Base-by-base conservation (phyloP, 2,113 vertebrate genomes). In the Anoplopoma fimbria region DNA sequence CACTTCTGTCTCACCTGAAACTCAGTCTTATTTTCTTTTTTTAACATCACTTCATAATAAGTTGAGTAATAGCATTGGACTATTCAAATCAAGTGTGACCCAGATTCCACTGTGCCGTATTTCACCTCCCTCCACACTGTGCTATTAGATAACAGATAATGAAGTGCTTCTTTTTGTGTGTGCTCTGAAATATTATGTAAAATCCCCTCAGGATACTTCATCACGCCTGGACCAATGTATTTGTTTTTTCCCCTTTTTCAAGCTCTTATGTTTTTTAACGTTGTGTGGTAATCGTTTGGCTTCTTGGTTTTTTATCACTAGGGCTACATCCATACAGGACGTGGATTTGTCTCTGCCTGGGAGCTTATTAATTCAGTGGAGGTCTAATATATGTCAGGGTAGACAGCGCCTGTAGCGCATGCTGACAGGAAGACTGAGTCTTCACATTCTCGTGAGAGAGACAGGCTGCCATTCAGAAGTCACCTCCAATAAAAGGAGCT, bases 401-500 rank as follows among this genome's bases (percentile, higher is more conserved):
- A 78, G 80, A 72, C 55, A 77, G 78, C 38, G 60, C 77, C 82
- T 86, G 49, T 38, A 83, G 81, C 42, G 40, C 58, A 38, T 67
- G 60, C 53, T 77, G 70, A 87, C 69, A 81, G 60, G 42, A 60
- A 75, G 65, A 76, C 53, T 23, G 38, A 68, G 27, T 76, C 77
- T 77, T 85, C 57, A 67, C 27, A 65, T 84, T 88, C 86, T 79
- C 85, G 85, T 85, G 83, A 78, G 75, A 85, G 72, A 81, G 81
- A 90, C 38, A 47, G 40, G 67, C 75, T 82, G 86, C 82, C 85
- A 87, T 84, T 92, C 83, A 87, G 77, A 78, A 78, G 67, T 93
- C 86, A 92, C 81, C 86, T 90, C 84, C 83, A 84, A 90, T 86
- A 86, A 93, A 87, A 87, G 64, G 60, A 82, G 45, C 70, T 74